A percentile compares a stretch with the other conserved stretches of the same genome.
Evolutionary conservation across 2,113 vertebrate genomes (phyloP).

Genomic region (Psophia crepitans): DNA sequence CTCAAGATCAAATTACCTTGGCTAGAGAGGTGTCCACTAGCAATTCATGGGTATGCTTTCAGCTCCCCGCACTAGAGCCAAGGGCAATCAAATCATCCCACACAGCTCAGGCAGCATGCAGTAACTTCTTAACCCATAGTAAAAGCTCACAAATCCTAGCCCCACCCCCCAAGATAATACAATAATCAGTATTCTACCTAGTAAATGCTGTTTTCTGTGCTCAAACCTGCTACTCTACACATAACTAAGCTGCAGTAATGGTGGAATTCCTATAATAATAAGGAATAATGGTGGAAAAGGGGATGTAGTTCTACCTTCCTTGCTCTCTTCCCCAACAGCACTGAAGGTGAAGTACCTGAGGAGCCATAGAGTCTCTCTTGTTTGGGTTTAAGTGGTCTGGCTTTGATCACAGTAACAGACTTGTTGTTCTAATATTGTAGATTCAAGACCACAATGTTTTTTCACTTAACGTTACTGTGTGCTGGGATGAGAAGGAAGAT

Average conservation of each 20-base stretch:
- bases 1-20: not conserved
- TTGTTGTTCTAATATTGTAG: not conserved
- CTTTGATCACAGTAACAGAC: not conserved
- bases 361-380: not conserved
- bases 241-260: not conserved
- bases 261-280: no score
- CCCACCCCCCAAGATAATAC: not conserved
- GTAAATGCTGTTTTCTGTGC: not conserved
- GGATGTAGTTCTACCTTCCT: not conserved
- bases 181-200: not conserved
- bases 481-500: not conserved
- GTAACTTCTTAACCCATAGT: not conserved
- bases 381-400: not conserved
- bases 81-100: not conserved
- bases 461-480: not conserved
- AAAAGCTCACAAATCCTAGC: not conserved
- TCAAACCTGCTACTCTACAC: not conserved
- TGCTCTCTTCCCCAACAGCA: not conserved
- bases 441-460: not conserved
- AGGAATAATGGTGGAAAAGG: not conserved
- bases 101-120: accelerated
- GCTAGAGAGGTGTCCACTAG: not conserved
- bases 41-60: not conserved
- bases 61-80: not conserved
- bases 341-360: not conserved